Evolutionary conservation across 2,888 invertebrate species (phyloP).

Genomic region (Eledona agricola): DNA sequence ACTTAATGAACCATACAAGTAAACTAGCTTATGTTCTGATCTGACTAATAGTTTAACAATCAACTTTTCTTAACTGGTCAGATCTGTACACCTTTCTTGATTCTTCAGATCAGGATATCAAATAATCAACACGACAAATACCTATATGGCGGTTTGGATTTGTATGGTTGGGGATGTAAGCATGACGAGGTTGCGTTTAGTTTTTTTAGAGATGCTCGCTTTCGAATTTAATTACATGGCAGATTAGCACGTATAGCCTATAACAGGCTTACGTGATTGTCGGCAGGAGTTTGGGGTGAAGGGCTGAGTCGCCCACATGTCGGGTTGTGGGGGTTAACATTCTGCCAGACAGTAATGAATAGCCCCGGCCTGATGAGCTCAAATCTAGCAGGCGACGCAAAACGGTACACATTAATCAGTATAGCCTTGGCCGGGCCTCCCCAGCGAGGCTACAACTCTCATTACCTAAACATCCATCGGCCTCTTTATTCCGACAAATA

Average conservation of each 20-base stretch:
- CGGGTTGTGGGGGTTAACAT: constrained; percentile 44
- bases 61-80: too few species aligned
- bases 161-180: too few species aligned
- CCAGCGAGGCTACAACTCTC: constrained; percentile 45
- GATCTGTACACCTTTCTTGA: too few species aligned
- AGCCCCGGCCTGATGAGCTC: constrained; percentile 56
- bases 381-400: constrained; percentile 57
- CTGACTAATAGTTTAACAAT: too few species aligned
- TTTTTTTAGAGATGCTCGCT: constrained; percentile 44
- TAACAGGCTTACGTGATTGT: constrained; percentile 54
- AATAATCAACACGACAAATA: too few species aligned
- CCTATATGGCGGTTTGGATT: too few species aligned
- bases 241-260: constrained; percentile 54
- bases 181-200: too few species aligned
- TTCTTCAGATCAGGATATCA: too few species aligned
- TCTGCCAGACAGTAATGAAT: constrained; percentile 57
- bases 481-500: constrained; percentile 46
- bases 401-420: constrained; percentile 57
- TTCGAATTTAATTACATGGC: constrained; percentile 53
- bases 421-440: constrained; percentile 50
- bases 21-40: too few species aligned
- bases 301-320: constrained; percentile 41
- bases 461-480: constrained; percentile 54
- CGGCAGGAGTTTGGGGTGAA: constrained; percentile 38
- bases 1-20: too few species aligned